phyloP scores from a whole-genome alignment of 23 tunicate species.

The Botrylloides violaceus region DNA sequence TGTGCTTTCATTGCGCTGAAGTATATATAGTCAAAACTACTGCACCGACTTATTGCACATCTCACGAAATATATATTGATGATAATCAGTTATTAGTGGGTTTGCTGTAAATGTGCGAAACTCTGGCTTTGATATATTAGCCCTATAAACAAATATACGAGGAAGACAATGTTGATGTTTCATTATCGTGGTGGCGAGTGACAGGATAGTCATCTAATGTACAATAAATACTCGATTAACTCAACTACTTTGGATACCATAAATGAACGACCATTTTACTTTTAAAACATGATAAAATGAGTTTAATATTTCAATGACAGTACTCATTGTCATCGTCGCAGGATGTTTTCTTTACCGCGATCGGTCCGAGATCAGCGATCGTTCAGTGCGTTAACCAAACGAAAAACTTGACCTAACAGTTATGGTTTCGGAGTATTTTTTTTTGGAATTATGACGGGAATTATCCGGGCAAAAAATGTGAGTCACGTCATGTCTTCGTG shows the following conservation, averaged over 20 bases:
- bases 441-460: too few relatives aligned
- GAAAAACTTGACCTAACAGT: too few relatives aligned
- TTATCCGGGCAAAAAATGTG: too few relatives aligned
- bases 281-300: too few relatives aligned
- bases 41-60: not conserved
- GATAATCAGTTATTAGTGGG: not conserved
- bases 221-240: not conserved
- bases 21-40: not conserved
- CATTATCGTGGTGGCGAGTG: not conserved
- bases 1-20: not conserved
- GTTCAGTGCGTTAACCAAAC: not conserved
- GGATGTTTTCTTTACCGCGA: not conserved
- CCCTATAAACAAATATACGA: not conserved
- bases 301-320: too few relatives aligned
- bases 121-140: not conserved
- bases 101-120: not conserved
- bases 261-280: not conserved
- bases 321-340: too few relatives aligned
- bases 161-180: not conserved
- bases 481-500: too few relatives aligned
- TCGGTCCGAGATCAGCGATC: not conserved
- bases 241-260: not conserved
- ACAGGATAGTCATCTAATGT: slow-evolving; percentile 1
- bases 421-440: too few relatives aligned
- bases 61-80: not conserved